phyloP scores from a whole-genome alignment of 2,113 vertebrate species.

The Microcebus ravelobensis region DNA sequence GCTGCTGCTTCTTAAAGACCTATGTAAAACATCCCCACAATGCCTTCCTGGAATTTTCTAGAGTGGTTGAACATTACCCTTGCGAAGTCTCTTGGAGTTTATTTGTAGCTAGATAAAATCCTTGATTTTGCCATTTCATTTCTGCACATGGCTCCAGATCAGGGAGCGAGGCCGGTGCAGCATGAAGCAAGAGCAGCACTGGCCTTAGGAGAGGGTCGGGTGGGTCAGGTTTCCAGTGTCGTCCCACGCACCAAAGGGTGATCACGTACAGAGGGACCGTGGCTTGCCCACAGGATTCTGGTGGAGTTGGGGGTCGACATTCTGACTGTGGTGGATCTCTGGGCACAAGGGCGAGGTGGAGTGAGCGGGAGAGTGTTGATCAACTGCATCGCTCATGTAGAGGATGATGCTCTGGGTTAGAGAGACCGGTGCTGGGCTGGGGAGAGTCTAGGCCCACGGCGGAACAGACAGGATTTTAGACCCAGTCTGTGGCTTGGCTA shows the following conservation, averaged over 20 bases:
- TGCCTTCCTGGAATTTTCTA: background rate
- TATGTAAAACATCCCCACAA: background rate
- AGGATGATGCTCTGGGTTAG: background rate
- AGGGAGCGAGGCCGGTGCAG: fast-evolving
- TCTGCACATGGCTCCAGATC: background rate
- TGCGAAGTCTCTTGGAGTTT: background rate
- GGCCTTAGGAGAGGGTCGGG: background rate
- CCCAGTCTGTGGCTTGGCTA: background rate
- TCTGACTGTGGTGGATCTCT: background rate
- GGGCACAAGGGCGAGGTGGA: background rate
- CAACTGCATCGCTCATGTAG: background rate
- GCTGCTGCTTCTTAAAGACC: background rate
- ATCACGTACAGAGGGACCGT: fast-evolving
- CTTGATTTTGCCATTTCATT: background rate
- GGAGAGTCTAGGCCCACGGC: background rate
- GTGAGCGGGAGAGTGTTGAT: background rate
- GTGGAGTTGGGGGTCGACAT: background rate
- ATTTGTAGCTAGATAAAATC: background rate
- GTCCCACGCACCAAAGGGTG: fast-evolving
- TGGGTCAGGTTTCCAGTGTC: background rate
- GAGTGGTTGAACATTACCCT: background rate
- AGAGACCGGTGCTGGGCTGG: background rate
- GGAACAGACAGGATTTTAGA: background rate
- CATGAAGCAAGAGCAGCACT: background rate
- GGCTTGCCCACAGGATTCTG: fast-evolving